Evolutionary conservation across 2,797 vertebrate genomes (phyloP).

Genomic region (Gymnoscopelus braueri): DNA sequence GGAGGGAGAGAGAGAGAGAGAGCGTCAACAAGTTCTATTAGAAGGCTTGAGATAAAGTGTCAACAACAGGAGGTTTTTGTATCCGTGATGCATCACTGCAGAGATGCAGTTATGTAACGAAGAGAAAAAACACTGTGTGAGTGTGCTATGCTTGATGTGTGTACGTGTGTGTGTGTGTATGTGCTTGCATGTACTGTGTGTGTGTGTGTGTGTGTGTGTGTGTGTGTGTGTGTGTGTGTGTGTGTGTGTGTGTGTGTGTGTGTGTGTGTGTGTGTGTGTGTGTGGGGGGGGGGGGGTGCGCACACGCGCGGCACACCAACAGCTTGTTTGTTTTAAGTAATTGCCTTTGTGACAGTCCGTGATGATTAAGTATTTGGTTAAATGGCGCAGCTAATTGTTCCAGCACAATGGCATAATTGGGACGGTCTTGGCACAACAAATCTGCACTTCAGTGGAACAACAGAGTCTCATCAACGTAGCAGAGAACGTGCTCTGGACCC

Average conservation of each 20-base stretch:
- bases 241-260: constrained; percentile 10
- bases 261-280: constrained; percentile 22
- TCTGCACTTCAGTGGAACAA: constrained; percentile 45
- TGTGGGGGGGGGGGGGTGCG: not conserved
- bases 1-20: not conserved
- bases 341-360: constrained; percentile 69
- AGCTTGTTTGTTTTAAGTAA: constrained; percentile 64
- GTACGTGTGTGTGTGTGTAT: not conserved
- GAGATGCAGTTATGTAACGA: constrained; percentile 55
- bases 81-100: constrained; percentile 46
- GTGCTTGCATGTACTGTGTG: too few relatives aligned
- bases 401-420: constrained; percentile 55
- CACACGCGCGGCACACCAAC: not conserved
- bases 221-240: not conserved
- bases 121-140: constrained; percentile 18
- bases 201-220: not conserved
- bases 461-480: not conserved
- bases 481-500: too few relatives aligned
- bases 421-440: constrained; percentile 54
- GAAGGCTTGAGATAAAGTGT: not conserved
- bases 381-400: constrained; percentile 70
- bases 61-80: constrained; percentile 30
- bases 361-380: constrained; percentile 68
- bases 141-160: too few relatives aligned
- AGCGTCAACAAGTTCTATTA: not conserved